Conservation (phyloP, 2,888 invertebrate genomes). For the Eupithecia pulchellata region DNA sequence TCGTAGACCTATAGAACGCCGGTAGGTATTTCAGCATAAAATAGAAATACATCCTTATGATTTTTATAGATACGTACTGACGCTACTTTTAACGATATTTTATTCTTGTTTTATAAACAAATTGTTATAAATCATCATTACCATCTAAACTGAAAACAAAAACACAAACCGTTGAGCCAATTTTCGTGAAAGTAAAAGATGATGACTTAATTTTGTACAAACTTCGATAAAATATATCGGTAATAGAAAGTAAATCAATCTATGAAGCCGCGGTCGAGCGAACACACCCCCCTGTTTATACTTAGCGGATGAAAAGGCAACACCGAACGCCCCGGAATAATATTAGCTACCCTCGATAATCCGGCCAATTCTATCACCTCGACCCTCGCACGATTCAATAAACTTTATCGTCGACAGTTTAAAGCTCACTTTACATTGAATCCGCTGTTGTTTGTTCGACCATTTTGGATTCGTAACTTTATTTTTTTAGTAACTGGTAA, state of each 20-base stretch:
- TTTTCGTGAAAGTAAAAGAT: neutral
- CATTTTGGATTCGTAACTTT: conserved; percentile 48
- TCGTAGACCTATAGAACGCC: neutral
- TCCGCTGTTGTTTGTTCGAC: conserved; percentile 27
- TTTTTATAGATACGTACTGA: neutral
- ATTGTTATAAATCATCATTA: neutral
- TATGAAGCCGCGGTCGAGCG: conserved; percentile 72
- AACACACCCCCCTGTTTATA: conserved; percentile 85
- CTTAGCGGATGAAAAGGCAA: conserved; percentile 85
- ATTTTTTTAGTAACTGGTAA: conserved; percentile 83
- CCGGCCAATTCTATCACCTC: conserved; percentile 71
- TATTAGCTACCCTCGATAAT: conserved; percentile 85
- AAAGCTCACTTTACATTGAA: conserved; percentile 56
- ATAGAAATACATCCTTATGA: neutral
- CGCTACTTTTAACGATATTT: neutral
- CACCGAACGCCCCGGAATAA: conserved; percentile 84
- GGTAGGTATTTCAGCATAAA: neutral
- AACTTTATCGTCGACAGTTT: conserved; percentile 51
- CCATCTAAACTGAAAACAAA: neutral
- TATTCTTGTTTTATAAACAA: neutral
- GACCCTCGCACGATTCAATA: conserved; percentile 49
- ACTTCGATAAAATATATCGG: conserved; percentile 53
- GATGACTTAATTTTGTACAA: conserved; percentile 45
- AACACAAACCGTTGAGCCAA: neutral
- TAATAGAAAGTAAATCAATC: conserved; percentile 80